These are phyloP conservation scores for Guaruba guarouba DNA, from an alignment of 2,113 vertebrate genomes.

Conservation along the genomic window DNA sequence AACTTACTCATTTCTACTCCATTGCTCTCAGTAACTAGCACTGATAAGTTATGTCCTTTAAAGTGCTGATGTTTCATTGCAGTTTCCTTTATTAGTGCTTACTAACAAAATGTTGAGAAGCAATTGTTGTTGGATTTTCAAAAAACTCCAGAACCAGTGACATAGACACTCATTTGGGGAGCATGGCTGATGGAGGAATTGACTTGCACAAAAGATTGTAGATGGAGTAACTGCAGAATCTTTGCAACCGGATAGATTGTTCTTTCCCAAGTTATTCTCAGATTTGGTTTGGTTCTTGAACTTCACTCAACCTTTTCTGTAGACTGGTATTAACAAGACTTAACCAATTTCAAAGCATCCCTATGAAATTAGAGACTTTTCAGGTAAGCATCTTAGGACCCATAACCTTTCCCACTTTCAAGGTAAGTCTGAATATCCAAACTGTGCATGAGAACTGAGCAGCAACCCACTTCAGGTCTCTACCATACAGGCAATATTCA, in stretches of 20 bases:
- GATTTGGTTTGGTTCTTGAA: neutral
- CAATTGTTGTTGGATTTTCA: neutral
- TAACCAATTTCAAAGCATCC: neutral
- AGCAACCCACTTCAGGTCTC: neutral
- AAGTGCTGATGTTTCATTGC: neutral
- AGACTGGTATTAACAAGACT: neutral
- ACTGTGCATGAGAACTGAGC: neutral
- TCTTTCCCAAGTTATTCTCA: neutral
- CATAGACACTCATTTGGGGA: neutral
- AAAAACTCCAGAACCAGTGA: neutral
- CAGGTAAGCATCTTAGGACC: neutral
- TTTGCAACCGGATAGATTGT: neutral
- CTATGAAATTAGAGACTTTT: neutral
- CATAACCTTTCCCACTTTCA: neutral
- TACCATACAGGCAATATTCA: neutral
- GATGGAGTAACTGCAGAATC: neutral
- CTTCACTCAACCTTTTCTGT: neutral
- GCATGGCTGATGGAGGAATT: neutral
- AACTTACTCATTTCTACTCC: neutral
- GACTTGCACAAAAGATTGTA: neutral
- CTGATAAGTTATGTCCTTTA: neutral
- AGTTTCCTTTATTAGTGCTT: neutral
- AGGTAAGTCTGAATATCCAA: neutral
- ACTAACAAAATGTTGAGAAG: constrained; percentile 16
- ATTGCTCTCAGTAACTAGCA: neutral